Evolutionary conservation across 2,113 vertebrate genomes (phyloP), one percentile per base, ranked within the genome.

Genomic region (Actinemys pallida): DNA sequence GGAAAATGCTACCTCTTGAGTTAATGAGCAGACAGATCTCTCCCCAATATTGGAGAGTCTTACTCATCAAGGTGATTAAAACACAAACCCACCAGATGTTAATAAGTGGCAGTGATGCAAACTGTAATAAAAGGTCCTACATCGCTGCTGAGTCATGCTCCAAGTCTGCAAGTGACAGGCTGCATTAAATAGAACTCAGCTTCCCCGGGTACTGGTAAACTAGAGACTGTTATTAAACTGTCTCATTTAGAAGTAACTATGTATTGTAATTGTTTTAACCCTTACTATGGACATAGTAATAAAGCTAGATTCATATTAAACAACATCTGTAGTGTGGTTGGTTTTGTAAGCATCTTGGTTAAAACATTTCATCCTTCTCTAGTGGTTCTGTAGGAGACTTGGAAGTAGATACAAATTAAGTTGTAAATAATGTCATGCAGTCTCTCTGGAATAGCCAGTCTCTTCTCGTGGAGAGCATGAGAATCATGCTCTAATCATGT

Each of bases 1-100:
- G 42, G 25, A 1, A 52, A 31, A 35, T 11, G 72, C 19, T 79
- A 56, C 47, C 62, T 76, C 65, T 42, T 22, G 10, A 0, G 47
- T 1, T 17, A 56, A 10, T 27, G 4, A 31, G 20, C 1, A 31
- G 83, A 10, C 39, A 56, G 87, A 25, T 69, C 91, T 72, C 25
- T 82, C 0, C 3, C 8, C 0, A 0, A 2, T 3, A 4, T 1
- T 39, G 27, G 3, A 5, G n/a, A 17, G 20, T 1, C 0, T 17
- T 1, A 0, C 14, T 65, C 59, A 0, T 24, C 0, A 19, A 3
- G 0, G 10, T 20, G 57, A 6, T 9, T 4, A 8, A 29, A 80
- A 65, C 22, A 65, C 72, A 72, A 56, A 39, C 6, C 3, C 17
- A 1, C 2, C n/a, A 1, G 16, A 11, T 0, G 13, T 35, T 57